These are phyloP conservation scores for Scalopus aquaticus DNA, from an alignment of 2,113 vertebrate genomes.

Conservation along the genomic window DNA sequence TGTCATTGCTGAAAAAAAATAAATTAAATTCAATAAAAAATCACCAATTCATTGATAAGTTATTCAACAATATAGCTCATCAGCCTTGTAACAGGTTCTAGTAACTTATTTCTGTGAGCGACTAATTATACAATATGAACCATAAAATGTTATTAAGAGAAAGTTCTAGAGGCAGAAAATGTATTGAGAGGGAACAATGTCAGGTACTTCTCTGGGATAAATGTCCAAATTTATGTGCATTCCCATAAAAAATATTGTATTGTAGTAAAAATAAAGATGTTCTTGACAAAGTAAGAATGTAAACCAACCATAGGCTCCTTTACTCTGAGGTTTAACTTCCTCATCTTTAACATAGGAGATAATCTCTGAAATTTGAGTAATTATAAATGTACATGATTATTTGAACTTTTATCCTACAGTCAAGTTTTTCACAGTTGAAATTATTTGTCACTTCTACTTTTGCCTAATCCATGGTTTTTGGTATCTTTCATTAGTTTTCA, in stretches of 20 bases:
- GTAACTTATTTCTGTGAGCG: not conserved
- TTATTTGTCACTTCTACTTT: not conserved
- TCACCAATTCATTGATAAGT: not conserved
- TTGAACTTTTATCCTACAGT: not conserved
- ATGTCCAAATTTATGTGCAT: not conserved
- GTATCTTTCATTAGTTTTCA: not conserved
- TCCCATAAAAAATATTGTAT: not conserved
- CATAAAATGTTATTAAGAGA: not conserved
- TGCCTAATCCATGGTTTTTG: not conserved
- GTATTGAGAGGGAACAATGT: not conserved
- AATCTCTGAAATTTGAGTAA: not conserved
- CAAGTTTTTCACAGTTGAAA: not conserved
- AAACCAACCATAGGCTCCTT: not conserved
- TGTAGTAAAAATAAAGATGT: not conserved
- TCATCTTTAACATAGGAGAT: not conserved
- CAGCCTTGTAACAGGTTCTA: not conserved
- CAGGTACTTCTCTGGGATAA: not conserved
- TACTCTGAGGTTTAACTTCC: not conserved
- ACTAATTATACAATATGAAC: not conserved
- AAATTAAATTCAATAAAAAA: conserved; percentile 13
- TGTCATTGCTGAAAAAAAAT: conserved; percentile 83
- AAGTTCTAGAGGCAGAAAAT: not conserved
- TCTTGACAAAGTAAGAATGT: not conserved
- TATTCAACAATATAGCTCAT: not conserved
- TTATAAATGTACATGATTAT: not conserved